Percentiles rank a stretch among this genome's conserved stretches.
These are phyloP conservation scores for Microctenopoma lineatum DNA, from an alignment of 2,797 vertebrate species.

Conservation along the genomic window DNA sequence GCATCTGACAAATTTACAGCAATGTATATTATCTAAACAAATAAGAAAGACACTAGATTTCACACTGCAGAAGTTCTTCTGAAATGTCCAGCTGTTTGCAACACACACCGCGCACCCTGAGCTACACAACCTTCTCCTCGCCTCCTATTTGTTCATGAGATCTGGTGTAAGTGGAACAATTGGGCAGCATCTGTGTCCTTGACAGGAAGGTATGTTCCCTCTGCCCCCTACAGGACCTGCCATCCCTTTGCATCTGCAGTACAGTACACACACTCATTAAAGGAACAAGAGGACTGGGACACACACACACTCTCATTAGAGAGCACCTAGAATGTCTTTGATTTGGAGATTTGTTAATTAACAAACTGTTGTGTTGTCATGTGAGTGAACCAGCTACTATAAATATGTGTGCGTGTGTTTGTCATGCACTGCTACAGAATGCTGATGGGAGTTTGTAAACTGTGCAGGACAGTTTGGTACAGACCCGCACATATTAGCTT, in stretches of 20 bases:
- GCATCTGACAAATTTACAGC: too few species aligned
- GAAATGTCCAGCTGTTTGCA: too few species aligned
- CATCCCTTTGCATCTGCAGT: conserved; percentile 27
- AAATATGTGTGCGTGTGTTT: too few species aligned
- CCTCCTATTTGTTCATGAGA: not conserved
- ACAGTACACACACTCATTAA: conserved; percentile 33
- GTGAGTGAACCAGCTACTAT: conserved; percentile 2
- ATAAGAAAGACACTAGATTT: too few species aligned
- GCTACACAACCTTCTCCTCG: not conserved
- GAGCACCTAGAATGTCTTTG: conserved; percentile 2
- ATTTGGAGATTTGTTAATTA: conserved; percentile 14
- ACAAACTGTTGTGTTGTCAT: not conserved
- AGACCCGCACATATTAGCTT: not conserved
- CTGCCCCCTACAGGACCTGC: conserved; percentile 34
- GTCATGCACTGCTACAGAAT: not conserved
- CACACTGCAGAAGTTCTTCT: too few species aligned
- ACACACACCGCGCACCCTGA: too few species aligned
- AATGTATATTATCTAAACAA: too few species aligned
- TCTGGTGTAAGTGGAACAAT: conserved; percentile 24
- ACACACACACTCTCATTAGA: not conserved
- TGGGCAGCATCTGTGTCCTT: conserved; percentile 59
- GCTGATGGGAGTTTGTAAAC: too few species aligned
- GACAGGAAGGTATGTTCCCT: conserved; percentile 36
- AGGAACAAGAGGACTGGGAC: conserved; percentile 1
- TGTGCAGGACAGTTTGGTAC: not conserved